These are phyloP conservation scores for Ceratosolen fusciceps DNA, from an alignment of 1,140 invertebrate species.

Conservation along the genomic window DNA sequence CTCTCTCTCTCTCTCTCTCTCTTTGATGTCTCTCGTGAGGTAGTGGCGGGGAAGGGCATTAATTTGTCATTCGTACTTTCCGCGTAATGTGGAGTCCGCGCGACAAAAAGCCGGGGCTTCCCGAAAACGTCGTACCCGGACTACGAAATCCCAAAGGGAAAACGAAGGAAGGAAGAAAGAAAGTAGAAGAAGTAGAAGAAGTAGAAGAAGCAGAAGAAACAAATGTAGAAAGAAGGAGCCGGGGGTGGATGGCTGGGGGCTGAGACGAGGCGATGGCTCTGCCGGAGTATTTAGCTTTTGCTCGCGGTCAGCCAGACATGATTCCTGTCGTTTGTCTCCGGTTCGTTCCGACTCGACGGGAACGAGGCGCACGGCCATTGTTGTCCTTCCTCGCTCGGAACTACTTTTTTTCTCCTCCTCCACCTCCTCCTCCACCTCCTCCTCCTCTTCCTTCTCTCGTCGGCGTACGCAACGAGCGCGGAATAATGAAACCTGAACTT, in stretches of 20 bases:
- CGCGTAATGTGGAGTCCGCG: background rate
- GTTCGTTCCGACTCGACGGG: conserved; percentile 61
- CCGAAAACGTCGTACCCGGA: background rate
- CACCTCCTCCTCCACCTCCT: too few relatives aligned
- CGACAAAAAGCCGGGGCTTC: background rate
- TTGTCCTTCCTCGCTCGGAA: conserved; percentile 4
- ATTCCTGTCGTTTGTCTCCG: conserved; percentile 71
- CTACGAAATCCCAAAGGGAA: background rate
- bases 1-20: too few relatives aligned
- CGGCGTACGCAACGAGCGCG: background rate
- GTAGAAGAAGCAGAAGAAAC: too few relatives aligned
- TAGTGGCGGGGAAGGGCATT: too few relatives aligned
- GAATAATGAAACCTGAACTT: conserved; percentile 28
- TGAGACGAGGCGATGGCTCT: conserved; percentile 4
- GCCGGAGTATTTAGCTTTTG: conserved; percentile 36
- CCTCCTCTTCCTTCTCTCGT: too few relatives aligned
- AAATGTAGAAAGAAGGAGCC: too few relatives aligned
- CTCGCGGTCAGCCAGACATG: conserved; percentile 68
- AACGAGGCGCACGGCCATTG: conserved; percentile 41
- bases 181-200: too few relatives aligned
- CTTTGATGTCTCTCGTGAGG: too few relatives aligned
- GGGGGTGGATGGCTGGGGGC: conserved; percentile 17
- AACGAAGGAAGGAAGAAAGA: too few relatives aligned
- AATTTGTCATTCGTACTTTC: background rate
- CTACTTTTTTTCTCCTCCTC: conserved; percentile 4